These are phyloP conservation scores for Hydra vulgaris DNA, from an alignment of 30 jellyfish, hydroid and myxozoan species.

Conservation along the genomic window DNA sequence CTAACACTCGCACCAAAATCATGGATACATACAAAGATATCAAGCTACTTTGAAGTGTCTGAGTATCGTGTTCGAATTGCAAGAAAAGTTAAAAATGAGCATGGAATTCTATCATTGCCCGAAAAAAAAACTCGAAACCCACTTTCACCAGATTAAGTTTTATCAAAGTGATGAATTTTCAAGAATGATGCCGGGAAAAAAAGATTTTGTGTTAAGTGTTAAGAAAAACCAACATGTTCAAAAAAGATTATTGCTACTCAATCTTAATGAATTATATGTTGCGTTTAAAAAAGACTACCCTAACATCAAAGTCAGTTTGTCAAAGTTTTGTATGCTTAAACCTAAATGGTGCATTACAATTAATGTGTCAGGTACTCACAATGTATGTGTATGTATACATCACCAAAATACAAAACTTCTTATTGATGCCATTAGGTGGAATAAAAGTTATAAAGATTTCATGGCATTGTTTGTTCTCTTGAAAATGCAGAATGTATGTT, in stretches of 20 bases:
- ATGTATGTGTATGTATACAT: conserved; percentile 44
- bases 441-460: conserved; percentile 20
- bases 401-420: conserved; percentile 31
- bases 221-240: conserved; percentile 22
- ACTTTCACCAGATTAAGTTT: conserved; percentile 2
- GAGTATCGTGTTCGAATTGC: background rate
- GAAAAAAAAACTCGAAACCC: background rate
- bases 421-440: background rate
- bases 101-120: background rate
- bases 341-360: conserved; percentile 47
- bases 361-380: conserved; percentile 40
- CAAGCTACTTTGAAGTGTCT: background rate
- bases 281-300: conserved; percentile 35
- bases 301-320: conserved; percentile 30
- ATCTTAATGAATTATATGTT: conserved; percentile 26
- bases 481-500: background rate
- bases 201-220: conserved; percentile 32
- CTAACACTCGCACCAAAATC: background rate
- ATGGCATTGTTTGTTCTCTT: conserved; percentile 25
- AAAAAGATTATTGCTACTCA: conserved; percentile 35
- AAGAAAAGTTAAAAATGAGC: background rate
- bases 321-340: conserved; percentile 38
- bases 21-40: background rate
- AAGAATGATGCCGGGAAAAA: conserved; percentile 46
- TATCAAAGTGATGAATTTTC: conserved; percentile 42